Percentiles rank a stretch among this genome's conserved stretches.
phyloP scores from a whole-genome alignment of 2,113 vertebrate species.

The Cheilinus undulatus region DNA sequence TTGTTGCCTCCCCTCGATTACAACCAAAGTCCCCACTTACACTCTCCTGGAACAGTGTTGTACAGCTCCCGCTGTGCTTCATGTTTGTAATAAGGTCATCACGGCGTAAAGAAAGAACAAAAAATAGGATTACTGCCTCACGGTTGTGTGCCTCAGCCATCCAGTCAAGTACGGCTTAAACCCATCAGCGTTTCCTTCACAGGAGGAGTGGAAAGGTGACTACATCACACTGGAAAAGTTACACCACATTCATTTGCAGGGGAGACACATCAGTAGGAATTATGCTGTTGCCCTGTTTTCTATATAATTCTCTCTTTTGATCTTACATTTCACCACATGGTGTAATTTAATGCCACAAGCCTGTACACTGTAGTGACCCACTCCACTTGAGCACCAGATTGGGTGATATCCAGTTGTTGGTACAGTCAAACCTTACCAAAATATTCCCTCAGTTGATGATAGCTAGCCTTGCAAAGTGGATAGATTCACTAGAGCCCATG shows the following conservation, averaged over 20 bases:
- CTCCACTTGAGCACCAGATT: too few relatives aligned
- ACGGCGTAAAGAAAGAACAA: constrained; percentile 16
- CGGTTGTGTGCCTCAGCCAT: neutral
- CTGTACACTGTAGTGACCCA: too few relatives aligned
- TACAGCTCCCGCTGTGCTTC: neutral
- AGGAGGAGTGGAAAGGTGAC: neutral
- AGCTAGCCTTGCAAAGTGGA: too few relatives aligned
- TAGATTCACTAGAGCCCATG: too few relatives aligned
- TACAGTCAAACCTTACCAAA: too few relatives aligned
- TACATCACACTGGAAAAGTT: neutral
- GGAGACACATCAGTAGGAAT: neutral
- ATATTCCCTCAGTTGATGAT: too few relatives aligned
- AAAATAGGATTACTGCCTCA: neutral
- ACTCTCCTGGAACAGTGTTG: neutral
- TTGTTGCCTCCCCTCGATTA: constrained; percentile 3
- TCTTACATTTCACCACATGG: too few relatives aligned
- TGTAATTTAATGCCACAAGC: too few relatives aligned
- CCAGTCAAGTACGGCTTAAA: neutral
- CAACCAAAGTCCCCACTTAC: constrained; percentile 16
- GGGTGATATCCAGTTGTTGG: too few relatives aligned
- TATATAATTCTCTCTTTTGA: too few relatives aligned
- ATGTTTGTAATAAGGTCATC: constrained; percentile 13
- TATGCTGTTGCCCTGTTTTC: too few relatives aligned
- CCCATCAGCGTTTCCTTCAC: neutral
- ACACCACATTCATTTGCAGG: neutral